These are phyloP conservation scores for Octodon degus DNA, from an alignment of 2,113 vertebrate species.

Conservation along the genomic window DNA sequence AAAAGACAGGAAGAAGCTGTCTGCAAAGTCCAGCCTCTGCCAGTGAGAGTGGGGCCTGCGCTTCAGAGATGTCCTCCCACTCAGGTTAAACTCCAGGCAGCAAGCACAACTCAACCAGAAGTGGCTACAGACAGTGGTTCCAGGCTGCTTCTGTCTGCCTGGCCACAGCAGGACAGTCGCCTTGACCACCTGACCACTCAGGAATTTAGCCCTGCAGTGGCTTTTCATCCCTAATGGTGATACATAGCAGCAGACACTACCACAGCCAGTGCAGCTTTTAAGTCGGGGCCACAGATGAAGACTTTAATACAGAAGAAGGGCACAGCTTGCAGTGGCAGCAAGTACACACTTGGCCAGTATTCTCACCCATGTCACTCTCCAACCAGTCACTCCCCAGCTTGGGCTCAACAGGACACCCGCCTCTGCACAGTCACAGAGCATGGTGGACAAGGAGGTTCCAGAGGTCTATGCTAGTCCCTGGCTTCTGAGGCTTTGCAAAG, in stretches of 20 bases:
- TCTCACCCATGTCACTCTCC: neutral
- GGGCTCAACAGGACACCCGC: neutral
- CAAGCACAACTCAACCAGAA: neutral
- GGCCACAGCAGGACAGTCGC: neutral
- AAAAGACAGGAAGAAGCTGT: neutral
- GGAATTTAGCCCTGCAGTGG: neutral
- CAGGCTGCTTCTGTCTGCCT: neutral
- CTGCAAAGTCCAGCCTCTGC: accelerated
- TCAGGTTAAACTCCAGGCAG: neutral
- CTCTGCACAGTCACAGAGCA: accelerated
- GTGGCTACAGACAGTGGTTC: neutral
- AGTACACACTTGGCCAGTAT: no score
- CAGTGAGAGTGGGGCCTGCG: neutral
- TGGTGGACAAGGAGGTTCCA: accelerated
- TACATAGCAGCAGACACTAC: neutral
- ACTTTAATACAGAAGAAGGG: neutral
- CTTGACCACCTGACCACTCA: neutral
- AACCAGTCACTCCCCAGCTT: accelerated
- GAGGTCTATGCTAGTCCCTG: accelerated
- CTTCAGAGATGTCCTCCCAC: neutral
- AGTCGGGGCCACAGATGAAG: neutral
- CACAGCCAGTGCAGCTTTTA: neutral
- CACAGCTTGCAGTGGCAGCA: neutral
- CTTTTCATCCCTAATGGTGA: neutral
- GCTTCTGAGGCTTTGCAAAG: neutral